Base-by-base conservation (phyloP, 23 tunicate species). In the Clavelina lepadiformis region DNA sequence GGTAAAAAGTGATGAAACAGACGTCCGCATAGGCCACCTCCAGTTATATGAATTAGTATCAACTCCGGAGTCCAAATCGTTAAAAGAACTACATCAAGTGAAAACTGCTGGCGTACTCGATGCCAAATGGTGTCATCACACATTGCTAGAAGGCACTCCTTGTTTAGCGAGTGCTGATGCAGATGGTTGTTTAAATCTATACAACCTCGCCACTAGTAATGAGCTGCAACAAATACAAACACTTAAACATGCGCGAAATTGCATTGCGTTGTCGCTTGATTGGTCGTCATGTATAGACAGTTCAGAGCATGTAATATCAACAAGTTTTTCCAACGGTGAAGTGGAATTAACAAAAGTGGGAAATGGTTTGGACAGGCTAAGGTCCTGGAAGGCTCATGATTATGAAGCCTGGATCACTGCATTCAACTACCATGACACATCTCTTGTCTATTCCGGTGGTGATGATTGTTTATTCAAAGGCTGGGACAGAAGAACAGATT, bases 361-460 rank as follows among this genome's bases (percentile, higher is more conserved):
- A 3, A 31, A 59, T 2, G 33, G 25, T 11, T 28, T 62, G 3
- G 22, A 11, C 6, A 22, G 15, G 45, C 32, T 34, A 11, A n/a
- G 15, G 18, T 0, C 11, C 18, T 80, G 82, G 88, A 56, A 80
- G 35, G 77, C 82, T 5, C 96, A 88, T 54, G 67, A 59, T 31
- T 74, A 60, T 38, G 96, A 88, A 68, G 82, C 88, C 6, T 88
- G 96, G 96, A 88, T 88, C 1, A 31, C 66, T 19, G 69, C 75
- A 5, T 62, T 58, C 54, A 38, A 88, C 45, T 28, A 25, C 4
- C 57, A 65, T 52, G 55, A 80, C 31, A 29, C 72, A 11, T 35
- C 61, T 54, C 25, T 80, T 20, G 46, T 88, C 2, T 88, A 88
- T 61, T 73, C 96, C 33, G 96, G 96, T 4, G 96, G 82, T 0